phyloP scores from a whole-genome alignment of 2,113 vertebrate species.

The Trichomycterus rosablanca region DNA sequence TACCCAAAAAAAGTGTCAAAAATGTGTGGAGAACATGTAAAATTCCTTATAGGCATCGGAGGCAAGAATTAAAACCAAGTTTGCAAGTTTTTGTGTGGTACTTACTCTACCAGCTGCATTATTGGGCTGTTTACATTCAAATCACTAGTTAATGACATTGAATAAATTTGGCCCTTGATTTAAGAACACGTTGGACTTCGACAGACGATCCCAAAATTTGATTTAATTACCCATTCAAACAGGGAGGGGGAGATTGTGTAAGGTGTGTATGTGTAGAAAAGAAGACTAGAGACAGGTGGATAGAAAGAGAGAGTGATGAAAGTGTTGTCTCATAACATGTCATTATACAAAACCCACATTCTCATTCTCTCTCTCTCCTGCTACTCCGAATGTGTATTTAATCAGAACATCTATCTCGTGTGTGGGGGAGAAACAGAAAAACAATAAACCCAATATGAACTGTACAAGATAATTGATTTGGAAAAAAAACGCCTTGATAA shows the following conservation, averaged over 20 bases:
- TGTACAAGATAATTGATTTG: slow-evolving; percentile 61
- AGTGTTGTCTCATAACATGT: slow-evolving; percentile 13
- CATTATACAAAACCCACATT: slow-evolving; percentile 1
- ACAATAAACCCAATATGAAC: slow-evolving; percentile 60
- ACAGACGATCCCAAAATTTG: neutral
- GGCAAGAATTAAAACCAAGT: too few relatives aligned
- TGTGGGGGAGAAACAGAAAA: slow-evolving; percentile 49
- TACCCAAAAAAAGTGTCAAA: too few relatives aligned
- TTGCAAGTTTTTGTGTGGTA: too few relatives aligned
- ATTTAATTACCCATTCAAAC: neutral
- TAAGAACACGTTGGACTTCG: too few relatives aligned
- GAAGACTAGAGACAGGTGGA: too few relatives aligned
- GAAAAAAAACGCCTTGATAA: slow-evolving; percentile 52
- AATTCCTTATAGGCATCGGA: too few relatives aligned
- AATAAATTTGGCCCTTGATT: too few relatives aligned
- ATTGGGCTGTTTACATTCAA: neutral
- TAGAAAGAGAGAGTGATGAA: slow-evolving; percentile 4
- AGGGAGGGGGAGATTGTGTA: too few relatives aligned
- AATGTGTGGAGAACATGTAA: too few relatives aligned
- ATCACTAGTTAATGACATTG: neutral
- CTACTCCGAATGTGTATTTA: slow-evolving; percentile 52
- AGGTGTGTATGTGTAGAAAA: neutral
- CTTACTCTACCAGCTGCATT: too few relatives aligned
- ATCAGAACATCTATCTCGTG: slow-evolving; percentile 60
- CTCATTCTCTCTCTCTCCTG: slow-evolving; percentile 20